Evolutionary conservation across 2,888 invertebrate species (phyloP), one percentile per base, ranked within the genome.

Genomic region (Galeopsomyia nigrocyanea): DNA sequence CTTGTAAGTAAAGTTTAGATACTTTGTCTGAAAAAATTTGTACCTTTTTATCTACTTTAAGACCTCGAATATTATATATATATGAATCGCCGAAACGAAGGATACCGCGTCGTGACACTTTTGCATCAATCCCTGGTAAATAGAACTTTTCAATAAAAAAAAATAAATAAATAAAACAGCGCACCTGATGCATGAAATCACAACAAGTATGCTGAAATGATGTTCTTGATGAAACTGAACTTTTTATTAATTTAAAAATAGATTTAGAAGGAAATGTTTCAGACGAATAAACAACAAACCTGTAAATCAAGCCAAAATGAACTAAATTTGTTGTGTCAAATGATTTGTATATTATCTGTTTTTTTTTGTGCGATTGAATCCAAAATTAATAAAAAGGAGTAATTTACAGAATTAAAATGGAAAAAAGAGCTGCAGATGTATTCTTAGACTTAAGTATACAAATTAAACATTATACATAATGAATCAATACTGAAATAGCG

Each of bases 241-340:
- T 85, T 86, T 86, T 85, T 84, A 84, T 80, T 82, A 79, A 82
- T 81, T 80, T 80, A 78, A 79, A 71, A 77, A 77, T 73, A 77
- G 76, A 77, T 79, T 79, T 81, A 81, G 79, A 78, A 46, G 22
- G 39, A 79, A 78, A 78, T 80, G 83, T 82, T 84, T 84, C 80
- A 83, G 82, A 79, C 81, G 78, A 82, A 82, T 81, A 81, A 84
- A 84, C 80, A 78, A 80, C 7, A 50, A 79, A 79, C 78, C 80
- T 82, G 79, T 82, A 82, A 82, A 79, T 80, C 81, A 82, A 84
- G 80, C 79, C 79, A 82, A 84, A 79, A 77, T 75, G 76, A 80
- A 78, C 76, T 79, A 78, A 79, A 79, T 78, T 80, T 79, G 78
- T 82, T 81, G 82, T 82, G 81, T 84, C 76, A 79, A 79, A 78